Evolutionary conservation across 2,888 invertebrate species (phyloP).

Genomic region (Cephus runcator): DNA sequence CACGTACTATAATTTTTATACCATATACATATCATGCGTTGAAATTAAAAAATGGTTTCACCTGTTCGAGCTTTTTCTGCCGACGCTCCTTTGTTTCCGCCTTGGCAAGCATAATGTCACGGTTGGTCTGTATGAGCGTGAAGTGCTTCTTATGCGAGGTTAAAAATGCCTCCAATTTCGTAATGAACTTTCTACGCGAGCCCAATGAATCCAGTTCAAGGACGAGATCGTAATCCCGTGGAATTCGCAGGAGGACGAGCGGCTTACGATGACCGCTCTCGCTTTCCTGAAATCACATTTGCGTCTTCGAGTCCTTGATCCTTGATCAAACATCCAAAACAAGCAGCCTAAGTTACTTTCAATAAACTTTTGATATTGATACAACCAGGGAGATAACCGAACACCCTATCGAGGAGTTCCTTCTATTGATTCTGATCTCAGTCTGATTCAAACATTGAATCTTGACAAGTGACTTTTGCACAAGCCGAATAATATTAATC

Average conservation of each 20-base stretch:
- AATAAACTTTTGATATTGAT: background rate
- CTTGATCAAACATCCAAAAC: background rate
- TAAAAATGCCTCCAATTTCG: slow-evolving; percentile 87
- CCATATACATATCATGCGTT: too few species aligned
- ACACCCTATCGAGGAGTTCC: background rate
- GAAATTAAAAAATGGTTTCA: slow-evolving; percentile 21
- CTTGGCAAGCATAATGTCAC: slow-evolving; percentile 88
- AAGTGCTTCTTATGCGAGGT: slow-evolving; percentile 85
- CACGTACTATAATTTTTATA: too few species aligned
- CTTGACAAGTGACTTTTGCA: background rate
- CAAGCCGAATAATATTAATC: background rate
- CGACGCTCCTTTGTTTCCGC: slow-evolving; percentile 94
- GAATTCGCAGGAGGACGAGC: slow-evolving; percentile 82
- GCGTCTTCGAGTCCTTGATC: slow-evolving; percentile 4
- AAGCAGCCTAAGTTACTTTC: background rate
- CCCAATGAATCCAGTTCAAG: slow-evolving; percentile 87
- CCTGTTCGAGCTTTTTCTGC: slow-evolving; percentile 87
- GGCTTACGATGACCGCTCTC: slow-evolving; percentile 79
- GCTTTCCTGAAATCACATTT: slow-evolving; percentile 67
- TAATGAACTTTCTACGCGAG: slow-evolving; percentile 85
- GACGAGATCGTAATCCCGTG: slow-evolving; percentile 92
- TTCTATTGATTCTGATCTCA: background rate
- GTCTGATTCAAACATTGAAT: background rate
- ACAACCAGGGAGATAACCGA: background rate
- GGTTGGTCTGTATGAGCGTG: slow-evolving; percentile 72